These are phyloP conservation scores for Dicaeum eximium DNA, from an alignment of 2,113 vertebrate species.

Conservation along the genomic window DNA sequence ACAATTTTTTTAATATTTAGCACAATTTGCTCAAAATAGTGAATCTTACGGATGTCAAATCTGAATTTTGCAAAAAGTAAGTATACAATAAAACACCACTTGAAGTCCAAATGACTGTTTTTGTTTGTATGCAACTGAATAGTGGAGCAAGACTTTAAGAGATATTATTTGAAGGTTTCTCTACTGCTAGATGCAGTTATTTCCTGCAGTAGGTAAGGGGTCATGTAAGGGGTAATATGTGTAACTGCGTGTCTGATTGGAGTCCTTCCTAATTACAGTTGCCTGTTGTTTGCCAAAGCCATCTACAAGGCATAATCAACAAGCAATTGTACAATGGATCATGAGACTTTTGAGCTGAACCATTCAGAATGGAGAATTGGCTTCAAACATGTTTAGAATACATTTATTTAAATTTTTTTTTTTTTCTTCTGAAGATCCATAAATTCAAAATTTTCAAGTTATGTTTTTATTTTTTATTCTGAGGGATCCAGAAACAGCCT, in stretches of 20 bases:
- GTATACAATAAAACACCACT: not conserved
- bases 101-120: not conserved
- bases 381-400: not conserved
- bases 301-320: not conserved
- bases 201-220: not conserved
- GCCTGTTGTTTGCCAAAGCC: not conserved
- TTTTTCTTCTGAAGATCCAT: not conserved
- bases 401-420: not conserved
- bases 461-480: not conserved
- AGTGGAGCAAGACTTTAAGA: not conserved
- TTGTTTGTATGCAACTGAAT: not conserved
- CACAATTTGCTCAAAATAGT: not conserved
- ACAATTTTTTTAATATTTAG: not conserved
- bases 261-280: not conserved
- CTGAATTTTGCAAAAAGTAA: not conserved
- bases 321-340: not conserved
- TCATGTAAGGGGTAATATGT: not conserved
- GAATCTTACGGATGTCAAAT: not conserved
- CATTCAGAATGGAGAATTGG: not conserved
- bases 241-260: not conserved
- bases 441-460: not conserved
- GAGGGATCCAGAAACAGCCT: not conserved
- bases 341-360: not conserved
- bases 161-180: not conserved
- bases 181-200: not conserved